phyloP scores from a whole-genome alignment of 2,888 invertebrate genomes.

The Atethmia centrago region DNA sequence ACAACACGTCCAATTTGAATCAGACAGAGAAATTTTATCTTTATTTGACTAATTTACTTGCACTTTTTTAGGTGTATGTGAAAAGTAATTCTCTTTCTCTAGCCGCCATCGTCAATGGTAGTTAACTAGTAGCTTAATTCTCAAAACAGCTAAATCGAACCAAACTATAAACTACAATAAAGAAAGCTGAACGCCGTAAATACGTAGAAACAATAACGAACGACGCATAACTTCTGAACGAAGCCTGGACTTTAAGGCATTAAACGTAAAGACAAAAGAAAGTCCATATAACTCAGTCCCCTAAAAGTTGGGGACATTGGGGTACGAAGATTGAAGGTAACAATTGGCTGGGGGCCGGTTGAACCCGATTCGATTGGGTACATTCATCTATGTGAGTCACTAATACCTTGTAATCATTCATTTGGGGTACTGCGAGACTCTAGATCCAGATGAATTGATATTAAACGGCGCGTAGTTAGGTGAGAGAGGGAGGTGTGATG shows the following conservation, averaged over 20 bases:
- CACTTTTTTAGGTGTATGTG: too few relatives aligned
- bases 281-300: slow-evolving; percentile 60
- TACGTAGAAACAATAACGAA: slow-evolving; percentile 63
- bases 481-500: slow-evolving; percentile 5
- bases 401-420: slow-evolving; percentile 66
- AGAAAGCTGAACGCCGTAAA: slow-evolving; percentile 57
- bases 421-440: slow-evolving; percentile 45
- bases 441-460: slow-evolving; percentile 67
- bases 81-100: neutral
- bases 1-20: too few relatives aligned
- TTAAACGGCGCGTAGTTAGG: slow-evolving; percentile 55
- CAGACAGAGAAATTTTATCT: too few relatives aligned
- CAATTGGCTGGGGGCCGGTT: slow-evolving; percentile 63
- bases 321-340: slow-evolving; percentile 62
- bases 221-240: slow-evolving; percentile 56
- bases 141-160: slow-evolving; percentile 34
- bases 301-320: slow-evolving; percentile 49
- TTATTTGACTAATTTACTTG: too few relatives aligned
- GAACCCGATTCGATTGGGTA: slow-evolving; percentile 61
- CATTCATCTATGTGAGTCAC: slow-evolving; percentile 61
- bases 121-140: neutral
- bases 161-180: slow-evolving; percentile 56
- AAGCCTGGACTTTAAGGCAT: slow-evolving; percentile 47
- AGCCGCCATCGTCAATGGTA: neutral
- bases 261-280: slow-evolving; percentile 64